Percentiles rank a stretch among this genome's conserved stretches.
Evolutionary conservation across 2,113 vertebrate species (phyloP).

Genomic region (Clarias magur): DNA sequence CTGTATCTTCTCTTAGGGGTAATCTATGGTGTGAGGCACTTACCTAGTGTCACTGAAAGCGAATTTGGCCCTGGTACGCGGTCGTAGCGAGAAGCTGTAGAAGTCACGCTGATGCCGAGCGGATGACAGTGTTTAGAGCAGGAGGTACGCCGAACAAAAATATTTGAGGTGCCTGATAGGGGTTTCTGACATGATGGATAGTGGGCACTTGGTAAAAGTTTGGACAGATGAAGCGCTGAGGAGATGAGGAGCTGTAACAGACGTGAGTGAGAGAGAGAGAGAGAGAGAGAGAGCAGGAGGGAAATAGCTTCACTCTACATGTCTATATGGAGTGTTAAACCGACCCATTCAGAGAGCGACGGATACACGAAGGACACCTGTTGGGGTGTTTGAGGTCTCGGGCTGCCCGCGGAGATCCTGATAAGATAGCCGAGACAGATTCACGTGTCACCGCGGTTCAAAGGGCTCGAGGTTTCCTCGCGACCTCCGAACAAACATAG

Average conservation of each 20-base stretch:
- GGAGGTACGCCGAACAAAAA: constrained; percentile 41
- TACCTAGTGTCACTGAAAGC: constrained; percentile 52
- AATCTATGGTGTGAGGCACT: constrained; percentile 10
- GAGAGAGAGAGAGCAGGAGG: constrained; percentile 16
- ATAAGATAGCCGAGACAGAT: constrained; percentile 42
- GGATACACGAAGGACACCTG: constrained; percentile 42
- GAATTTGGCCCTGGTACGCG: constrained; percentile 51
- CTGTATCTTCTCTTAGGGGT: constrained; percentile 4
- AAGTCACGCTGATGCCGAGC: constrained; percentile 8
- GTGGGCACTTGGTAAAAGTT: constrained; percentile 43
- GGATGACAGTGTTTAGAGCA: constrained; percentile 43
- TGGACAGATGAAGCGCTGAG: constrained; percentile 41
- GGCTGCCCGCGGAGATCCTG: constrained; percentile 34
- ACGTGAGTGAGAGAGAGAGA: background rate
- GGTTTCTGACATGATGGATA: constrained; percentile 30
- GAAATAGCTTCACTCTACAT: background rate
- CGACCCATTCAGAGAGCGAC: constrained; percentile 12
- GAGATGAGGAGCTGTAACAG: constrained; percentile 22
- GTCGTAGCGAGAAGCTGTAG: constrained; percentile 44
- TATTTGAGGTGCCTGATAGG: constrained; percentile 47
- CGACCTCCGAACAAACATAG: constrained; percentile 9
- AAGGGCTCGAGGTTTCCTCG: background rate
- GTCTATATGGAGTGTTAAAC: constrained; percentile 38
- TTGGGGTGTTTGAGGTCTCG: constrained; percentile 31
- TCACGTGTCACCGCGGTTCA: constrained; percentile 6